Evolutionary conservation across 2,113 vertebrate genomes (phyloP), one percentile per base, ranked within the genome.

Genomic region (Lophochroa leadbeateri): DNA sequence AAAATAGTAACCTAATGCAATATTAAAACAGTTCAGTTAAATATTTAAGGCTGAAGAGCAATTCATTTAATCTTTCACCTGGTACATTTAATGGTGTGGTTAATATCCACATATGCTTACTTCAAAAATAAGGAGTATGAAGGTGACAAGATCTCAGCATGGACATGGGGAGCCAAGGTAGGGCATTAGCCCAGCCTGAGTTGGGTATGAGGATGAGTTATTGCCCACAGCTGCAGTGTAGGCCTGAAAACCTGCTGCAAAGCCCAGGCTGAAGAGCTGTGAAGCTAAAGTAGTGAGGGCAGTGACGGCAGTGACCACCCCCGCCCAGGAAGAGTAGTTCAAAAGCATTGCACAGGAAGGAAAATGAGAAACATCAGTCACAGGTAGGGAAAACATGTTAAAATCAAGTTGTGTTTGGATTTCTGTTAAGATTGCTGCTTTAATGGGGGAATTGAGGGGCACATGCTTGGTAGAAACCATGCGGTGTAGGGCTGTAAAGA

Each of bases 1-100:
- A 64, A 92, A 95, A 76, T 47, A 88, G 63, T 39, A 91, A 63
- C 31, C 14, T 90, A 52, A 90, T 80, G 43, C 44, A 88, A 79
- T 76, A 82, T 74, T 77, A 55, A 96, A 92, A 46, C 43, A 79
- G 86, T 72, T 35, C 67, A 14, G n/a, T 75, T 57, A 55, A 80
- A 83, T 72, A 86, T 60, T 64, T 53, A 86, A 72, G 23, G 57
- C 50, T 93, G 46, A 53, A 88, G 55, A 92, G 17, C 5, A 39
- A 49, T 29, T 77, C 67, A 17, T 39, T 89, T 65, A 25, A 31
- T 93, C 71, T 93, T 58, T 52, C 68, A 74, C 64, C 28, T 35
- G 14, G 25, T 35, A 23, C 3, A 28, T 24, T n/a, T 92, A 53
- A 69, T 47, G 28, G n/a, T 9, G 11, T 0, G 4, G 31, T 28